Base-by-base conservation (phyloP, 2,888 invertebrate genomes). In the Ophion ventricosus region DNA sequence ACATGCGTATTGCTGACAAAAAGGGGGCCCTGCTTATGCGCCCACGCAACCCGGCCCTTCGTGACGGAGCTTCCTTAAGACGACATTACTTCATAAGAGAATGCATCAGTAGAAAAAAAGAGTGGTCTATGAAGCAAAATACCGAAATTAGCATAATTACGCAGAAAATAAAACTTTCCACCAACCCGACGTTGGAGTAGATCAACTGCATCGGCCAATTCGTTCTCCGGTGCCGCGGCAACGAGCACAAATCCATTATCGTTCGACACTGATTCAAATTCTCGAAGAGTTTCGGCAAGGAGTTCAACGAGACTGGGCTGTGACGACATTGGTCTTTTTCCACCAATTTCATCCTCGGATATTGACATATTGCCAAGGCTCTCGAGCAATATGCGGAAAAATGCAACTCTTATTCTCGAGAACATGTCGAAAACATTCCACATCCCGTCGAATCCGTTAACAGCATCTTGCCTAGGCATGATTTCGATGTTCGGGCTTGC, bases 351-450 rank as follows among this genome's bases (percentile, higher is more conserved):
- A 1, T 87, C 85, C 0, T 87, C 85, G 0, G 64, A 11, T 1
- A 66, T 29, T 0, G 64, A 70, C 0, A 83, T 54, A 49, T 85
- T 87, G 1, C 85, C 77, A 0, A 91, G 79, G 23, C 87, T 87
- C 43, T 90, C 89, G n/a, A 91, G 74, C 61, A 91, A 74, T 25
- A 88, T 87, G 0, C 88, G 89, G 63, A 91, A 89, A 14, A 90
- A 86, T 0, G 89, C 87, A 20, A 88, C 82, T 83, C 88, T 87
- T 29, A 91, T 87, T 76, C 84, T 88, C 4, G 89, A 88, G 56
- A 91, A 89, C 73, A 88, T 59, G n/a, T 90, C 86, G 43, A 91
- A 87, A 57, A 91, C 80, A 59, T 89, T 84, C 91, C 87, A 90
- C 82, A 85, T 80, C 75, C 86, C 87, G 29, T 87, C 85, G 63